A percentile compares a stretch with the other conserved stretches of the same genome.
Evolutionary conservation across 1,140 invertebrate species (phyloP).

Genomic region (Penaeus japonicus): DNA sequence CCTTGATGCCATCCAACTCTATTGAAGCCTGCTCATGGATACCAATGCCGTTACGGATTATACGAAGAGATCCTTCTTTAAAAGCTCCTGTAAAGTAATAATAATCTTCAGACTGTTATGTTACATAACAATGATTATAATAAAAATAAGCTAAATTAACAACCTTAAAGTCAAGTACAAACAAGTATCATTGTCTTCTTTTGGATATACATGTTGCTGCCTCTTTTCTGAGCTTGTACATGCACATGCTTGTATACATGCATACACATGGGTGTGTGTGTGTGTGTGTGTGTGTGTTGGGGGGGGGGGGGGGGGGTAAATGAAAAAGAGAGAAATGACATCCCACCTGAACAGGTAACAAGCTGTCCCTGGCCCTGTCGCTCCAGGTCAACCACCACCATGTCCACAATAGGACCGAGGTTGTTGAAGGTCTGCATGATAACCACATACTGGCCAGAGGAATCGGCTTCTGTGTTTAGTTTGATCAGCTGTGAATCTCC

Average conservation of each 20-base stretch:
- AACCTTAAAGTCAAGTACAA: too few species aligned
- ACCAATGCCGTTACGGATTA: constrained; percentile 97
- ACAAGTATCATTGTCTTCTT: background rate
- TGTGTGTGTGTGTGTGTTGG: background rate
- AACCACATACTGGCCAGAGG: constrained; percentile 88
- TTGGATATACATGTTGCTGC: background rate
- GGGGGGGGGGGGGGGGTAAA: background rate
- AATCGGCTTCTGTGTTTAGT: constrained; percentile 84
- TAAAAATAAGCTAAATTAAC: too few species aligned
- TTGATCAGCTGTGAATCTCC: constrained; percentile 97
- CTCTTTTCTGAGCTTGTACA: background rate
- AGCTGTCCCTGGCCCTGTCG: constrained; percentile 96
- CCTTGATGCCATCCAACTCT: constrained; percentile 95
- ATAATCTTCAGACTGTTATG: constrained; percentile 14
- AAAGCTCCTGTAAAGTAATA: constrained; percentile 74
- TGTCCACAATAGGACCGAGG: constrained; percentile 96
- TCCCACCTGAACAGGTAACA: constrained; percentile 91
- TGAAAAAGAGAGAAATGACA: background rate
- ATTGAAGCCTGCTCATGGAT: constrained; percentile 98
- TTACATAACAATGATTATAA: background rate
- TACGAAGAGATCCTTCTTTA: constrained; percentile 95
- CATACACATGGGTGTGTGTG: background rate
- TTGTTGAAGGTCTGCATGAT: constrained; percentile 97
- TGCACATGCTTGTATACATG: background rate
- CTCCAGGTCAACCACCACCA: constrained; percentile 96